Percentiles rank a stretch among this genome's conserved stretches.
Evolutionary conservation across 1,140 invertebrate species (phyloP).

Genomic region (Callitettix versicolor): DNA sequence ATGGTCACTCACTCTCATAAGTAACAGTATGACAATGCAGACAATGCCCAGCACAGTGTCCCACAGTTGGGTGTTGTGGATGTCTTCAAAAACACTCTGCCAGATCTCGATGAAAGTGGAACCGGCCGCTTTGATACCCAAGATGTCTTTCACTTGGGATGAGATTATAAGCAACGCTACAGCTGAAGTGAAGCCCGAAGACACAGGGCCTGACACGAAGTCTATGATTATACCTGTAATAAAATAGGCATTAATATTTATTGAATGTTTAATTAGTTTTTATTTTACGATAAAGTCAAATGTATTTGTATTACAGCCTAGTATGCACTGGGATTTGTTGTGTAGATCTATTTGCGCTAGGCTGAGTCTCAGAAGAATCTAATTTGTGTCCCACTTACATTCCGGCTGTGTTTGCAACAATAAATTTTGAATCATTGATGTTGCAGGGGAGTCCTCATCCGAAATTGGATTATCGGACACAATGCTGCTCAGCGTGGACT

Average conservation of each 20-base stretch:
- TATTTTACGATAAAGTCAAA: not conserved
- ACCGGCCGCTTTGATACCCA: constrained; percentile 65
- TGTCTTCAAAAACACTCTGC: constrained; percentile 49
- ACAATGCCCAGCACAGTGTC: constrained; percentile 56
- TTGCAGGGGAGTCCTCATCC: too few species aligned
- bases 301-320: not conserved
- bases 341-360: too few species aligned
- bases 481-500: too few species aligned
- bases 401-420: too few species aligned
- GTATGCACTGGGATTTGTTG: not conserved
- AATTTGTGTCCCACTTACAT: too few species aligned
- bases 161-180: constrained; percentile 83
- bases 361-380: too few species aligned
- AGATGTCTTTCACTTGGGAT: constrained; percentile 76
- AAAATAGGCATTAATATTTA: constrained; percentile 14
- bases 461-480: too few species aligned
- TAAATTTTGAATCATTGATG: too few species aligned
- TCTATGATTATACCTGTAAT: constrained; percentile 77
- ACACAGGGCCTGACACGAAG: constrained; percentile 87
- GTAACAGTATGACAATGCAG: constrained; percentile 60
- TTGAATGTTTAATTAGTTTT: not conserved
- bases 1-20: constrained; percentile 52
- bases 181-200: constrained; percentile 85
- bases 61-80: constrained; percentile 46
- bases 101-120: constrained; percentile 62